Evolutionary conservation across 2,797 vertebrate species (phyloP), one percentile per base, ranked within the genome.

Genomic region (Valencia hispanica): DNA sequence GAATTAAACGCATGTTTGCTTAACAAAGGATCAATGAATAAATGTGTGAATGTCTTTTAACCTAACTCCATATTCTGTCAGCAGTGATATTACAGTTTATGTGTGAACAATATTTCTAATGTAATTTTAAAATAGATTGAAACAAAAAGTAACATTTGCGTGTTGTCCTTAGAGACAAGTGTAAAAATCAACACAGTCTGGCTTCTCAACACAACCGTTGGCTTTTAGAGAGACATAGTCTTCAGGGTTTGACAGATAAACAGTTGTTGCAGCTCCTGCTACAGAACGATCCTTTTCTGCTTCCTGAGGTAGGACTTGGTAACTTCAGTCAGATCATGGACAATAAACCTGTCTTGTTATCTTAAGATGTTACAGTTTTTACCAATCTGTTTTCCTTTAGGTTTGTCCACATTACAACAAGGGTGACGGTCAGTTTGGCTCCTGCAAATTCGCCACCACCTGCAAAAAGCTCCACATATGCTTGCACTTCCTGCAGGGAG

Each of bases 381-480:
- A 1, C 2, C 50, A 1, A 18, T 48, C n/a, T 57, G 1, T 11
- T 51, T 51, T 41, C 15, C 51, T 50, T 15, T 83, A 98, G 97
- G 89, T 96, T 65, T 99, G 97, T 77, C 36, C 51, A 0, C 94
- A 95, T 80, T 97, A 99, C 93, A 98, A 97, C 91, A 96, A 81
- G 82, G 96, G 95, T 0, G 90, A 80, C 0, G 84, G 93, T 25
- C 47, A 79, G 9, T 85, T 95, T 8, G 95, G 84, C 5, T 82
- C 68, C 43, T 99, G 97, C 85, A 92, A 0, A 27, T 95, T 94
- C 39, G 70, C 79, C 48, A 86, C 84, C 0, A 75, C 84, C 18
- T 99, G 97, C 91, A 90, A 20, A 78, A 97, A 91, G 81, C 96
- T 99, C 8, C 98, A 99, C 1, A 4, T 97, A 75, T 99, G 97